A percentile compares a stretch with the other conserved stretches of the same genome.
phyloP scores from a whole-genome alignment of 1,140 invertebrate species.

The Cepaea nemoralis region DNA sequence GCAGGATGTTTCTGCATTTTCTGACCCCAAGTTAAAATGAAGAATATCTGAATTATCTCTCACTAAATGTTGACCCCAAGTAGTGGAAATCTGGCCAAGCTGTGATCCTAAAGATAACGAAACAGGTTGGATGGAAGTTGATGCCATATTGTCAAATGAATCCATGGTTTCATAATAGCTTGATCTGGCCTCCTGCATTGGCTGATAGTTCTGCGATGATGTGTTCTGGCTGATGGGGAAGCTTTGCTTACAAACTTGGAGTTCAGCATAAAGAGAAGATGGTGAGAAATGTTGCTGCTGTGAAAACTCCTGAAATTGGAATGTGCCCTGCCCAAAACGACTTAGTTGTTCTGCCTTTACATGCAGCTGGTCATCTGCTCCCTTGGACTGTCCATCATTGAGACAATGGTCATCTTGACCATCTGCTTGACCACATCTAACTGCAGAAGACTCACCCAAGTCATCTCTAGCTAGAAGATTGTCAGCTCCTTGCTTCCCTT shows the following conservation, averaged over 20 bases:
- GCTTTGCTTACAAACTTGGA: not conserved
- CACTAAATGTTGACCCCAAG: not conserved
- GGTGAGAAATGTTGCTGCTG: slow-evolving; percentile 6
- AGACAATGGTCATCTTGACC: not conserved
- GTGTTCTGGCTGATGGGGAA: not conserved
- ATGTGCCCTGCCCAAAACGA: not conserved
- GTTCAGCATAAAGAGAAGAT: not conserved
- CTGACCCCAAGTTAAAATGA: not conserved
- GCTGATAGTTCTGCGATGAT: not conserved
- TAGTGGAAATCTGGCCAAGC: not conserved
- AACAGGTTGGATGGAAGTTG: not conserved
- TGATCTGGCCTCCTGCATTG: not conserved
- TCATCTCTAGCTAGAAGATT: not conserved
- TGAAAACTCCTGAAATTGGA: not conserved
- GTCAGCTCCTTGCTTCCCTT: not conserved
- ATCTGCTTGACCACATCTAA: not conserved
- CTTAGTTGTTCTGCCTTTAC: not conserved
- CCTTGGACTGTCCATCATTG: not conserved
- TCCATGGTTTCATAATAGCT: not conserved
- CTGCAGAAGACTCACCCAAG: not conserved
- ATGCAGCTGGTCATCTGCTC: not conserved
- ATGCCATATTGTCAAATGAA: not conserved
- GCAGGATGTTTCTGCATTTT: not conserved
- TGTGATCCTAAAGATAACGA: not conserved
- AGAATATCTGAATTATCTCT: not conserved